phyloP scores from a whole-genome alignment of 2,888 invertebrate genomes.

The Yponomeuta evonymella region DNA sequence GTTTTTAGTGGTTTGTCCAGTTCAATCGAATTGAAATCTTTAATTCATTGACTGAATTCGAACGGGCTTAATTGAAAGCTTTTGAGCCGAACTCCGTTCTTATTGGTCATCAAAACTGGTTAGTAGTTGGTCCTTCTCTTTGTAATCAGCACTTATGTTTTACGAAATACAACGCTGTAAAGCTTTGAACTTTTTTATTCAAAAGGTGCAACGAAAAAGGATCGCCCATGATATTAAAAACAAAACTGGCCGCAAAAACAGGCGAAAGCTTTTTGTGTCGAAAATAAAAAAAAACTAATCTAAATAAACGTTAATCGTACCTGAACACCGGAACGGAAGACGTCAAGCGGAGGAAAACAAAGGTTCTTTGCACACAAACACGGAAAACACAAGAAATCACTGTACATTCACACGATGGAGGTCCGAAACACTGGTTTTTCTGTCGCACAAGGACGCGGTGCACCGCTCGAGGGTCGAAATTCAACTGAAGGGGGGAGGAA shows the following conservation, averaged over 20 bases:
- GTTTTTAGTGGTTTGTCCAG: not conserved
- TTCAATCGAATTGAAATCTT: constrained; percentile 7
- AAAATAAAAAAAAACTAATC: not conserved
- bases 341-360: not conserved
- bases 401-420: constrained; percentile 5
- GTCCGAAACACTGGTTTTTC: constrained; percentile 8
- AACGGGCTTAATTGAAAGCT: constrained; percentile 11
- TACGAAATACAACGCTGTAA: constrained; percentile 1
- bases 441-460: not conserved
- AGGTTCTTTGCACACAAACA: not conserved
- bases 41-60: constrained; percentile 9
- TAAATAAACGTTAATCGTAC: constrained; percentile 2
- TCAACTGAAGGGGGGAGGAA: constrained; percentile 15
- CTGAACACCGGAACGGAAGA: not conserved
- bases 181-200: not conserved
- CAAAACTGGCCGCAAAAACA: constrained; percentile 5
- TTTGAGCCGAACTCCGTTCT: not conserved
- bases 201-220: constrained; percentile 2
- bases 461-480: not conserved
- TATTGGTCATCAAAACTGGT: constrained; percentile 13
- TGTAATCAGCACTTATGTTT: constrained; percentile 1
- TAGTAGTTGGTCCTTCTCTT: not conserved
- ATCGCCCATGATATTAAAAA: not conserved
- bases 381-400: not conserved
- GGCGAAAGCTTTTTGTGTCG: constrained; percentile 8